Evolutionary conservation across 2,113 vertebrate species (phyloP).

Genomic region (Spermophilus dauricus): DNA sequence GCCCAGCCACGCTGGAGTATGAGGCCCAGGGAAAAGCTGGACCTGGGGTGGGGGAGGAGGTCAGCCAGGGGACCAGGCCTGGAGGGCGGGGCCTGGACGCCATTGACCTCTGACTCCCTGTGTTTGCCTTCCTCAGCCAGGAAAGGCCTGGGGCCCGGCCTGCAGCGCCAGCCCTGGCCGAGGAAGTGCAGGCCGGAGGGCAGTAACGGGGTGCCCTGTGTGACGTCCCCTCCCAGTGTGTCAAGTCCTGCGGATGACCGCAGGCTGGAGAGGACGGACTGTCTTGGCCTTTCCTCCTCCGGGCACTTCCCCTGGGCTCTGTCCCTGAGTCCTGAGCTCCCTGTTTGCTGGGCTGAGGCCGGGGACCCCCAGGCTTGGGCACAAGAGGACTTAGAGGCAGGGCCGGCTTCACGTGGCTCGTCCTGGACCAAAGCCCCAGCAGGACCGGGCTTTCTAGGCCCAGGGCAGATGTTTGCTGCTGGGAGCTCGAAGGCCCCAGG

Average conservation of each 20-base stretch:
- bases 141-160: neutral
- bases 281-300: neutral
- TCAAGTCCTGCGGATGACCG: neutral
- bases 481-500: accelerated
- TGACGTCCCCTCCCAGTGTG: neutral
- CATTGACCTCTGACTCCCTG: neutral
- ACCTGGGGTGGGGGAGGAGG: too few species aligned
- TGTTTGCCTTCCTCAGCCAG: neutral
- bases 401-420: neutral
- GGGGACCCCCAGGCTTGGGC: neutral
- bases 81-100: accelerated
- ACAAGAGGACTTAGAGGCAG: neutral
- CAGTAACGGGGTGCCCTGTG: neutral
- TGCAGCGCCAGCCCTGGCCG: neutral
- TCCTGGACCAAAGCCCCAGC: accelerated
- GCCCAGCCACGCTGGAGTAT: accelerated
- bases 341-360: neutral
- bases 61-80: neutral
- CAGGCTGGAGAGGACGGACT: neutral
- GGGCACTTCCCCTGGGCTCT: neutral
- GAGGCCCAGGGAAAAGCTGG: too few species aligned
- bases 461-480: accelerated
- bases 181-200: too few species aligned
- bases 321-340: neutral
- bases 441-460: too few species aligned